A percentile compares a stretch with the other conserved stretches of the same genome.
Evolutionary conservation across 2,888 invertebrate genomes (phyloP).

Genomic region (Megalurothrips usitatus): DNA sequence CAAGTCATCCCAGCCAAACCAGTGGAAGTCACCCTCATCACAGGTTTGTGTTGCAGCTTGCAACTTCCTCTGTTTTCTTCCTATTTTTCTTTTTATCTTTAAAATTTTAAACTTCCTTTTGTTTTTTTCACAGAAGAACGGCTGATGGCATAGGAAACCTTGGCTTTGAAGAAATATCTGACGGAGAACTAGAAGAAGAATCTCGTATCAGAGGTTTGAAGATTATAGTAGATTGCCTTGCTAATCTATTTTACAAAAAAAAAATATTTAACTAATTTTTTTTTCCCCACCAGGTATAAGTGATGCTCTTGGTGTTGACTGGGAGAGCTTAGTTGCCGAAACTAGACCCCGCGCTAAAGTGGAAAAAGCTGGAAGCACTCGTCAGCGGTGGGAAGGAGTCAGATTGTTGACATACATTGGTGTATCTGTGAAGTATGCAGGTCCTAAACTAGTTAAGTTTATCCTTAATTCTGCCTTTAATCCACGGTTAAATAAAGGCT

Average conservation of each 20-base stretch:
- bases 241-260: background rate
- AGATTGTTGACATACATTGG: slow-evolving; percentile 75
- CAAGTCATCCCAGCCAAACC: background rate
- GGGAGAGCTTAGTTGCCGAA: slow-evolving; percentile 84
- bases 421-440: slow-evolving; percentile 72
- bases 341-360: slow-evolving; percentile 54
- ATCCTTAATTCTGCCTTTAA: slow-evolving; percentile 41
- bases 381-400: slow-evolving; percentile 76
- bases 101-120: background rate
- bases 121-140: slow-evolving; percentile 43
- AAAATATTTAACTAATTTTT: slow-evolving; percentile 28
- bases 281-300: slow-evolving; percentile 67
- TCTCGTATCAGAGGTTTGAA: slow-evolving; percentile 56
- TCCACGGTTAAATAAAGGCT: slow-evolving; percentile 44
- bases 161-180: slow-evolving; percentile 86
- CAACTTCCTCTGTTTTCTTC: background rate
- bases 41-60: background rate
- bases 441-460: slow-evolving; percentile 53
- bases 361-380: slow-evolving; percentile 54
- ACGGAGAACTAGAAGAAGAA: slow-evolving; percentile 83
- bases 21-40: background rate
- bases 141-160: slow-evolving; percentile 64
- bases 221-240: slow-evolving; percentile 26
- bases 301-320: slow-evolving; percentile 92
- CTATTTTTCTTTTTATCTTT: background rate